Percentiles rank a stretch among this genome's conserved stretches.
Conservation (phyloP, 30 jellyfish, hydroid and myxozoan genomes). For the Catostylus mosaicus region DNA sequence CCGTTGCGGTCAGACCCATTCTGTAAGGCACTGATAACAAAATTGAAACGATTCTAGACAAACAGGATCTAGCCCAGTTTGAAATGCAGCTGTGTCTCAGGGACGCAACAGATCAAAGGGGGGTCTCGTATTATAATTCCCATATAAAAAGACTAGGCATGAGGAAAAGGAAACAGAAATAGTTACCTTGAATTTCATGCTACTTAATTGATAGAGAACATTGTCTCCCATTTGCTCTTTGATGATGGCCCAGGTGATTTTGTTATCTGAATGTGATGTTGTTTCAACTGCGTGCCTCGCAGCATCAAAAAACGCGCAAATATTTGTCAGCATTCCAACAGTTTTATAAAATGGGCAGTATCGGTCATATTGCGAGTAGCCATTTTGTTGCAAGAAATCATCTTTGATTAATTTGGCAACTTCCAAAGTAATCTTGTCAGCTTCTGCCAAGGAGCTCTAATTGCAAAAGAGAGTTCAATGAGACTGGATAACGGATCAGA, state of each 20-base stretch:
- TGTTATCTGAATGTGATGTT: constrained; percentile 90
- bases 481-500: too few relatives aligned
- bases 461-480: too few relatives aligned
- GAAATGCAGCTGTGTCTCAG: too few relatives aligned
- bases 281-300: constrained; percentile 99
- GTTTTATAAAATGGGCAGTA: constrained; percentile 99
- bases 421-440: constrained; percentile 98
- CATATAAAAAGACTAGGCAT: neutral
- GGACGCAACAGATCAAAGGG: too few relatives aligned
- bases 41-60: too few relatives aligned
- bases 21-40: too few relatives aligned
- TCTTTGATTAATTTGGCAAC: constrained; percentile 98
- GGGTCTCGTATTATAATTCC: neutral
- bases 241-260: constrained; percentile 99
- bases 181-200: constrained; percentile 99
- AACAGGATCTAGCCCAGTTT: too few relatives aligned
- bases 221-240: constrained; percentile 98
- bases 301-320: constrained; percentile 90
- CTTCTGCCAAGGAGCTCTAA: constrained; percentile 98
- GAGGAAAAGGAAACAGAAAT: neutral
- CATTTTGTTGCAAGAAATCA: constrained; percentile 99
- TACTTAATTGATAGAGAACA: constrained; percentile 87
- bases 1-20: too few relatives aligned
- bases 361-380: constrained; percentile 97
- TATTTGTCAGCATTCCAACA: constrained; percentile 95